Conservation (phyloP, 1,140 invertebrate genomes). For the Ephestia elutella region DNA sequence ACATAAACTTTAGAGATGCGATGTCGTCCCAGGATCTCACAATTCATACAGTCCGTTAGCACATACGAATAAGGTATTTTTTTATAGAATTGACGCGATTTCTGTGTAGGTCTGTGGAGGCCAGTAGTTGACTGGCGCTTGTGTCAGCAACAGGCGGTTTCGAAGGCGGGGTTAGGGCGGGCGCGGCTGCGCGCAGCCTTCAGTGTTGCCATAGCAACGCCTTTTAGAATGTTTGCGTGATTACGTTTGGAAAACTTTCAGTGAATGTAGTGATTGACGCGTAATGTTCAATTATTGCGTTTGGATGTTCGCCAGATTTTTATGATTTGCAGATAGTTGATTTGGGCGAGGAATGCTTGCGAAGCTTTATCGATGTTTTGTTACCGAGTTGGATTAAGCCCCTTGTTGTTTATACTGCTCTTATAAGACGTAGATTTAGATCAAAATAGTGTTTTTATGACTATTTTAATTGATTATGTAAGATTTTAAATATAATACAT, state of each 20-base stretch:
- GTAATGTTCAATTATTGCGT: conserved; percentile 54
- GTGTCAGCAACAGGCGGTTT: conserved; percentile 67
- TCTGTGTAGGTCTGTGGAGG: conserved; percentile 31
- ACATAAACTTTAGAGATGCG: conserved; percentile 35
- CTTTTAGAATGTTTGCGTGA: conserved; percentile 40
- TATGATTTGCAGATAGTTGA: conserved; percentile 6
- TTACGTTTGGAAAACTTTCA: conserved; percentile 63
- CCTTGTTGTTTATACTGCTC: too few relatives aligned
- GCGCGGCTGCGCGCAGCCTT: conserved; percentile 52
- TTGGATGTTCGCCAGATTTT: conserved; percentile 36
- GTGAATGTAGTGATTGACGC: conserved; percentile 45
- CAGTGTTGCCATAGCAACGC: conserved; percentile 66
- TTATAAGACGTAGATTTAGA: too few relatives aligned
- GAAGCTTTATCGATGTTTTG: too few relatives aligned
- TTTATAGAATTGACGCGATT: conserved; percentile 17
- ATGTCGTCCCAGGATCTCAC: not conserved
- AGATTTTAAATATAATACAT: too few relatives aligned
- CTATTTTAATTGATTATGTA: too few relatives aligned
- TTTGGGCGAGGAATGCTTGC: too few relatives aligned
- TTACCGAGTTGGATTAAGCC: too few relatives aligned
- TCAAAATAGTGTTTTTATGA: too few relatives aligned
- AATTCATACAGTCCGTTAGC: conserved; percentile 26
- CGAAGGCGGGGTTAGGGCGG: conserved; percentile 44
- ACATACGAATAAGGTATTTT: conserved; percentile 1
- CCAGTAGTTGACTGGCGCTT: conserved; percentile 49